These are phyloP conservation scores for Callospermophilus lateralis DNA, from an alignment of 2,113 vertebrate species.

Conservation along the genomic window DNA sequence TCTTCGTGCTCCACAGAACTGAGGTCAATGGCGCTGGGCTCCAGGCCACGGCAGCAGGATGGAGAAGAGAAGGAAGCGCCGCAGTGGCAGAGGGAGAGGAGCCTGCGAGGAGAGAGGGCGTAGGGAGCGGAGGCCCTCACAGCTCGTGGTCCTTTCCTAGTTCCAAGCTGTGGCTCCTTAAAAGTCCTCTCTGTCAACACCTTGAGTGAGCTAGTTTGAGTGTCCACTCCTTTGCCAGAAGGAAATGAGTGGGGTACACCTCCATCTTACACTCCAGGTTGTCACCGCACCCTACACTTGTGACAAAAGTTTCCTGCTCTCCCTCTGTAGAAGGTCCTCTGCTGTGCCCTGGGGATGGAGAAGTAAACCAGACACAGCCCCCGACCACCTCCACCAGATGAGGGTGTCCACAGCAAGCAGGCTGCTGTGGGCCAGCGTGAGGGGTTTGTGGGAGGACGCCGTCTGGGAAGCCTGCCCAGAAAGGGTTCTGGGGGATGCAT, in stretches of 20 bases:
- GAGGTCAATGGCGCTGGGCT: background rate
- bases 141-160: background rate
- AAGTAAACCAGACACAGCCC: background rate
- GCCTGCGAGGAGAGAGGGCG: accelerated
- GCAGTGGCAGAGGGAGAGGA: background rate
- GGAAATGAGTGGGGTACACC: too few relatives aligned
- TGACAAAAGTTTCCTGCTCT: background rate
- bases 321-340: background rate
- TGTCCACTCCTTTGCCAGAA: background rate
- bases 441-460: too few relatives aligned
- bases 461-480: background rate
- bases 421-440: background rate
- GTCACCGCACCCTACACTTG: accelerated
- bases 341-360: background rate
- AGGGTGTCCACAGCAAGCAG: too few relatives aligned
- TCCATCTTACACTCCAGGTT: background rate
- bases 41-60: background rate
- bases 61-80: background rate
- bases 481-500: accelerated
- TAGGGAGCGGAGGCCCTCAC: accelerated
- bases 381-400: accelerated
- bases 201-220: background rate
- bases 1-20: background rate
- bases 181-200: background rate
- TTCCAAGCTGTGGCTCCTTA: background rate